These are phyloP conservation scores for Zygogramma bicolorata DNA, from an alignment of 2,888 invertebrate species.

Conservation along the genomic window DNA sequence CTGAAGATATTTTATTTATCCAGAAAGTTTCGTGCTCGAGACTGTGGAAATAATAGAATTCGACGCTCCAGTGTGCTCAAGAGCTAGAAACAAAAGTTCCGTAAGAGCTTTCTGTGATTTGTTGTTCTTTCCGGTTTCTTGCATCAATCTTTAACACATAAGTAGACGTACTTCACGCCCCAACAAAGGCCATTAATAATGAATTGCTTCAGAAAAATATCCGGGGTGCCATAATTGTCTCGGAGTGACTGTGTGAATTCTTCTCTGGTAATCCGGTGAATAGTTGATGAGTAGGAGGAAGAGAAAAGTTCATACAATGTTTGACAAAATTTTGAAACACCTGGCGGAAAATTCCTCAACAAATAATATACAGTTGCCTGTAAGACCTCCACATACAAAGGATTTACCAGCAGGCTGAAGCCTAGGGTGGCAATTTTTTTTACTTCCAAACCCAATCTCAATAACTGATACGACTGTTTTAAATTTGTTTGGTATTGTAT, in stretches of 20 bases:
- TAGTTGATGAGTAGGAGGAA: neutral
- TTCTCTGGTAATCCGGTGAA: conserved; percentile 1
- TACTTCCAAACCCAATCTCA: no score
- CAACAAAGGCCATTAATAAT: conserved; percentile 7
- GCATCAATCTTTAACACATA: conserved; percentile 38
- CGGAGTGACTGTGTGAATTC: neutral
- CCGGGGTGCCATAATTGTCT: conserved; percentile 4
- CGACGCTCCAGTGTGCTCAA: conserved; percentile 32
- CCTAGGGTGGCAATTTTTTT: no score
- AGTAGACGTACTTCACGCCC: conserved; percentile 14
- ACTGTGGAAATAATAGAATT: conserved; percentile 39
- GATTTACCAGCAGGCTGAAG: no score
- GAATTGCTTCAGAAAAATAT: conserved; percentile 6
- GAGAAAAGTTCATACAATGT: neutral
- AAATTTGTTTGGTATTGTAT: no score
- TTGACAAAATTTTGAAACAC: neutral
- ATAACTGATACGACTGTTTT: no score
- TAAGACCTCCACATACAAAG: no score
- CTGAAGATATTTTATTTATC: conserved; percentile 40
- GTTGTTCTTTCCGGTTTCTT: conserved; percentile 37
- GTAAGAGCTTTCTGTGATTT: conserved; percentile 32
- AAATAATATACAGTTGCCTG: no score
- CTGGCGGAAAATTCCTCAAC: no score
- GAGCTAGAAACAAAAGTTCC: conserved; percentile 38
- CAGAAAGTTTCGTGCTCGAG: conserved; percentile 34